Conservation (phyloP, 2,797 vertebrate genomes). For the Periophthalmus magnuspinnatus region DNA sequence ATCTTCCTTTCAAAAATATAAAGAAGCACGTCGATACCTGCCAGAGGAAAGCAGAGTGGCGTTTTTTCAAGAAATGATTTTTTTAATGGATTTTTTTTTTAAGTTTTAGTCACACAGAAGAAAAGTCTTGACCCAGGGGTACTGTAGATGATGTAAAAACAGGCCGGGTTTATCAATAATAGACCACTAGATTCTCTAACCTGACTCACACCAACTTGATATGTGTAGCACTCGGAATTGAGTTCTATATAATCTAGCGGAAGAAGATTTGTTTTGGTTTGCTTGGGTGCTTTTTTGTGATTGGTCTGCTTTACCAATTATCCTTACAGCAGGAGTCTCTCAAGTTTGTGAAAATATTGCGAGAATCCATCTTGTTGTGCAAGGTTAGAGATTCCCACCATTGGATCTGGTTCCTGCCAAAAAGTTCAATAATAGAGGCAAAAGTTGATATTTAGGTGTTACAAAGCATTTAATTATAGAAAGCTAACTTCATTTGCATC, state of each 20-base stretch:
- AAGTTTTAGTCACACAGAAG: neutral
- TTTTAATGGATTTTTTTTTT: neutral
- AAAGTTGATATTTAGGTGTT: neutral
- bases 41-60: neutral
- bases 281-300: too few species aligned
- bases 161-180: neutral
- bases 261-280: too few species aligned
- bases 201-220: too few species aligned
- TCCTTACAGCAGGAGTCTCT: too few species aligned
- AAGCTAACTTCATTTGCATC: too few species aligned
- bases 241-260: too few species aligned
- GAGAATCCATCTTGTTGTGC: too few species aligned
- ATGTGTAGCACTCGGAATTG: too few species aligned
- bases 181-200: too few species aligned
- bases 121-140: neutral
- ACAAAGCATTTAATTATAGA: neutral
- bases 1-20: constrained; percentile 33
- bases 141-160: constrained; percentile 5
- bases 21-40: constrained; percentile 15
- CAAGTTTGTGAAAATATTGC: too few species aligned
- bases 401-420: neutral
- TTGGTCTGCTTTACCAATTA: too few species aligned
- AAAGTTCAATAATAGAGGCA: neutral
- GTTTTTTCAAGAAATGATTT: constrained; percentile 6
- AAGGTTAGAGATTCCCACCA: too few species aligned